phyloP scores from a whole-genome alignment of 2,888 invertebrate genomes.

The Ormyrus thymus region DNA sequence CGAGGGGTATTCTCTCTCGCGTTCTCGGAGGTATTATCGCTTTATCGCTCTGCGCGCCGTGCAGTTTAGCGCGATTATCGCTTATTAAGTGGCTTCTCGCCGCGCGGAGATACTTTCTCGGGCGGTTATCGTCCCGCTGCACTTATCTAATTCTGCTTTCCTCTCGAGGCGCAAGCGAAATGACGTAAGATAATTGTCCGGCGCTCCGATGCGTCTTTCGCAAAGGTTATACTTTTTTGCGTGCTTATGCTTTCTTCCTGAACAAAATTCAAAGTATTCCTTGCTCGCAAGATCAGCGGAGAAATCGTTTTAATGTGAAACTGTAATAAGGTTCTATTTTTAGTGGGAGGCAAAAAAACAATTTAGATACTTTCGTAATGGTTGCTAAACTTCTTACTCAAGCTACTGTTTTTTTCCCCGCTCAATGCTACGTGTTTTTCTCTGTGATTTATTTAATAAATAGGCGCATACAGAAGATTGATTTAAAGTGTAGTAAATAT shows the following conservation, averaged over 20 bases:
- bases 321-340: background rate
- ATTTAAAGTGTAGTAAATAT: background rate
- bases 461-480: background rate
- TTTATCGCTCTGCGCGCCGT: background rate
- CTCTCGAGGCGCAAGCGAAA: no score
- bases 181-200: no score
- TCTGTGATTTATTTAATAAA: background rate
- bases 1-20: no score
- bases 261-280: background rate
- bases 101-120: no score
- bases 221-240: no score
- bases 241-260: background rate
- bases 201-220: no score
- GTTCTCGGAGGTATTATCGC: background rate
- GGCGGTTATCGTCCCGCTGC: no score
- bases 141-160: no score
- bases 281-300: no score
- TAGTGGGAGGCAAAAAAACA: background rate
- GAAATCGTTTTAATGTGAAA: background rate
- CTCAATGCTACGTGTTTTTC: conserved; percentile 6
- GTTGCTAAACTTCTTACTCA: conserved; percentile 19
- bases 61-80: background rate
- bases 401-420: background rate
- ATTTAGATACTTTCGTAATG: conserved; percentile 31
- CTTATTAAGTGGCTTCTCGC: no score